Base-by-base conservation (phyloP, 2,113 vertebrate species). In the Epinephelus moara region DNA sequence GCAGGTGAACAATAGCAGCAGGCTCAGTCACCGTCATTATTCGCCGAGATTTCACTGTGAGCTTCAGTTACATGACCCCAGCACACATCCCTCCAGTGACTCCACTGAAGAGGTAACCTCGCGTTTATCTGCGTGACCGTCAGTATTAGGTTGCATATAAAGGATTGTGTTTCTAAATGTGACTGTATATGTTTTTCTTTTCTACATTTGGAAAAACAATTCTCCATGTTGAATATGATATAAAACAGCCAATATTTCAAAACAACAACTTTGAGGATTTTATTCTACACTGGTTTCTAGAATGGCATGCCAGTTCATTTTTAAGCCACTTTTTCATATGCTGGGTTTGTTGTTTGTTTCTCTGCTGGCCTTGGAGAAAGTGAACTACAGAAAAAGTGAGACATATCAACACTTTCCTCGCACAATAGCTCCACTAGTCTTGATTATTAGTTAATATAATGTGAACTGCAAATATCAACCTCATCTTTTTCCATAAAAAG, bases 1-100 rank as follows among this genome's bases (percentile, higher is more conserved):
- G 92, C 89, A 86, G 57, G 30, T 19, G 67, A 64, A 93, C 92
- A 94, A 94, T 88, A 59, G 92, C 67, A 19, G 52, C 66, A 11
- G 80, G 78, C 79, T 92, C 88, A 88, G 83, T 88, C 87, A 59
- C 63, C 6, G 42, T 77, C 87, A 92, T 90, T 89, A 85, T 91
- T 81, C 72, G 10, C 18, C 1, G 17, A 79, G 88, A 85, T 79
- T 79, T 85, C 81, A 77, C 81, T 69, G 80, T 59, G 82, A 89
- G 86, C 57, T 83, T 88, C 83, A 81, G 91, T 94, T 91, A 95
- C 89, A 86, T 83, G 90, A 93, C 75, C 30, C 70, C 68, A 2
- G 37, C 86, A 64, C 88, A 69, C 75, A 73, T 84, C 88, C 68
- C 85, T 78, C 79, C 76, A 47, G 70, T 90, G 88, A 77, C 67